Conservation (phyloP, 2,113 vertebrate genomes). For the Neotragus moschatus region DNA sequence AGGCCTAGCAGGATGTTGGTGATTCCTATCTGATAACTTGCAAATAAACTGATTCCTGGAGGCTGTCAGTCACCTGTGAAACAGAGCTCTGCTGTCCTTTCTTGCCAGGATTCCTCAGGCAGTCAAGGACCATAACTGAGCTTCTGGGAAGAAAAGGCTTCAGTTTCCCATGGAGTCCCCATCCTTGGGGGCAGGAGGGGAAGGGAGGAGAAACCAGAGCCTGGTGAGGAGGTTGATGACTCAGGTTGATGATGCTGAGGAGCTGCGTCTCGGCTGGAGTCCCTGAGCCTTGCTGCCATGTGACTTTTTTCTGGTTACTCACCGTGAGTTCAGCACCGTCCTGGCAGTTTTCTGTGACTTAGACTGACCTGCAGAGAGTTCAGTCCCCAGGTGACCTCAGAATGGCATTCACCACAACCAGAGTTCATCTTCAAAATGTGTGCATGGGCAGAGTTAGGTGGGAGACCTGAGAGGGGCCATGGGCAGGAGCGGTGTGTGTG, state of each 20-base stretch:
- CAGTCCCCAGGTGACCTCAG: background rate
- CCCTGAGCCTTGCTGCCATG: background rate
- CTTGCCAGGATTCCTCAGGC: background rate
- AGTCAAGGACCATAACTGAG: background rate
- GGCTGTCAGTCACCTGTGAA: background rate
- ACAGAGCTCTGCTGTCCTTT: background rate
- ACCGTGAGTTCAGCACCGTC: background rate
- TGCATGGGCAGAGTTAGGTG: rapidly evolving
- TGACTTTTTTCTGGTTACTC: background rate
- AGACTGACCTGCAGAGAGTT: background rate
- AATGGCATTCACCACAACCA: background rate
- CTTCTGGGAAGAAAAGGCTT: background rate
- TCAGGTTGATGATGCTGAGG: background rate
- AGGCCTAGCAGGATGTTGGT: background rate
- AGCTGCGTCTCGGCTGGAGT: background rate
- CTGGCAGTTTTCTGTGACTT: background rate
- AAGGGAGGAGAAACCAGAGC: background rate
- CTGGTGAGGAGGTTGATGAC: background rate
- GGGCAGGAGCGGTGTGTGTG: background rate
- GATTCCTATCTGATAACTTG: background rate
- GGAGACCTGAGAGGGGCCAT: background rate
- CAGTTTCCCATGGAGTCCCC: background rate
- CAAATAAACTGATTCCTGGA: background rate
- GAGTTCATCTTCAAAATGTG: conserved; percentile 6
- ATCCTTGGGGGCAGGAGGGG: background rate